phyloP scores from a whole-genome alignment of 2,113 vertebrate species.

The Pachycephala philippinensis region DNA sequence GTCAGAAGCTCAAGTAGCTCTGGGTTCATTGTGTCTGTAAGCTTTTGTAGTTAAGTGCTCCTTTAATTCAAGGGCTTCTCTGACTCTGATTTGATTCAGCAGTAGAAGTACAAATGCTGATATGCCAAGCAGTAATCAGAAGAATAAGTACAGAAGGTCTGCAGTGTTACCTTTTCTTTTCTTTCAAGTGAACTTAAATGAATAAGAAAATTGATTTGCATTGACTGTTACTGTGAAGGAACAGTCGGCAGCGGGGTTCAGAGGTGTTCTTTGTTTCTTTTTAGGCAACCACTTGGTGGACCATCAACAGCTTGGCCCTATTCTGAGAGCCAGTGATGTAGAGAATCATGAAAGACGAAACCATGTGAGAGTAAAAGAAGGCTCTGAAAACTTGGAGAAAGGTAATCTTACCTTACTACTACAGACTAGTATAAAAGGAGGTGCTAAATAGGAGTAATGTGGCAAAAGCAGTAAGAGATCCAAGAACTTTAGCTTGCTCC shows the following conservation, averaged over 20 bases:
- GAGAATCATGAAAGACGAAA: conserved; percentile 46
- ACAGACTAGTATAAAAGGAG: background rate
- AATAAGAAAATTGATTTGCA: background rate
- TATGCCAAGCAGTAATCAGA: background rate
- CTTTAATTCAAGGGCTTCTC: background rate
- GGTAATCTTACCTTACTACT: background rate
- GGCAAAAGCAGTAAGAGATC: background rate
- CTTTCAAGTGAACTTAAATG: background rate
- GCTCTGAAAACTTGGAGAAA: conserved; percentile 56
- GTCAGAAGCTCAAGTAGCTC: background rate
- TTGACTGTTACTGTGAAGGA: background rate
- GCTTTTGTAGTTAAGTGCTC: background rate
- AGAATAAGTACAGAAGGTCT: background rate
- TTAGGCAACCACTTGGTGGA: conserved; percentile 48
- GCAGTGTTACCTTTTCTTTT: background rate
- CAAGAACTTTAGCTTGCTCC: background rate
- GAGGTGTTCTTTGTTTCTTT: background rate
- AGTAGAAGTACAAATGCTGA: background rate
- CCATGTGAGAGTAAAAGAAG: conserved; percentile 33
- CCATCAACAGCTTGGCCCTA: conserved; percentile 22
- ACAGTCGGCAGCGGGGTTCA: background rate
- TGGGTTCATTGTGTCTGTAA: background rate
- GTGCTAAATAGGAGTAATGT: background rate
- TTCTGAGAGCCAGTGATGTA: conserved; percentile 6
- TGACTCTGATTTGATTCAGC: background rate